Percentiles rank a stretch among this genome's conserved stretches.
phyloP scores from a whole-genome alignment of 1,140 invertebrate species.

The Rhizoglyphus robini region DNA sequence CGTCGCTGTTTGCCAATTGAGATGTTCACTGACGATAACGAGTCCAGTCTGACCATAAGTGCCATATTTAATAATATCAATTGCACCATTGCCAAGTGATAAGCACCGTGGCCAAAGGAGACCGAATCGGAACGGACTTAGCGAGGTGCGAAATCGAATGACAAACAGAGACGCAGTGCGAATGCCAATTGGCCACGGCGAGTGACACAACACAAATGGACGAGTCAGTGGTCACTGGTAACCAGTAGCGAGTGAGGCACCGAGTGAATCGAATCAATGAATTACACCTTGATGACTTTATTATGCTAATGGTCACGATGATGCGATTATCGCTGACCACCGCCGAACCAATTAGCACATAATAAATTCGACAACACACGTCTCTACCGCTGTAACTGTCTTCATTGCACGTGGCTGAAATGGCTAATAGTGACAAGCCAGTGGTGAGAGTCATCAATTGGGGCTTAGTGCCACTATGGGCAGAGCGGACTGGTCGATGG shows the following conservation, averaged over 20 bases:
- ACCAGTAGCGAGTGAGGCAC: too few relatives aligned
- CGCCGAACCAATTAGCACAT: conserved; percentile 6
- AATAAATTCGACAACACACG: conserved; percentile 5
- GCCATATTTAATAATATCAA: too few relatives aligned
- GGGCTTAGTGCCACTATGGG: neutral
- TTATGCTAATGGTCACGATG: neutral
- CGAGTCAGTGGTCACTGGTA: too few relatives aligned
- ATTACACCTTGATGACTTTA: conserved; percentile 3
- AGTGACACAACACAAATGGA: neutral
- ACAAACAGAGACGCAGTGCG: neutral
- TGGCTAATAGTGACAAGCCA: neutral
- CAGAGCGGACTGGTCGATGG: neutral
- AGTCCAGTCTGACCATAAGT: too few relatives aligned
- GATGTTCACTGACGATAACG: too few relatives aligned
- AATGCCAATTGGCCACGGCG: neutral
- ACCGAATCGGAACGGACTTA: neutral
- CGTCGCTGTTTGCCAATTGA: too few relatives aligned
- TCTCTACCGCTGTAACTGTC: too few relatives aligned
- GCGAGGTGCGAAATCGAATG: neutral
- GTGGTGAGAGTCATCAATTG: neutral
- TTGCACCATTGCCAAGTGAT: too few relatives aligned
- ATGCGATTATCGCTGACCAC: neutral
- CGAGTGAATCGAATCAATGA: too few relatives aligned
- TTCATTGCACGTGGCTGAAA: neutral
- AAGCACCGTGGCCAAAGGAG: too few relatives aligned